Conservation (phyloP, 1,140 invertebrate genomes). For the Tribolium madens region DNA sequence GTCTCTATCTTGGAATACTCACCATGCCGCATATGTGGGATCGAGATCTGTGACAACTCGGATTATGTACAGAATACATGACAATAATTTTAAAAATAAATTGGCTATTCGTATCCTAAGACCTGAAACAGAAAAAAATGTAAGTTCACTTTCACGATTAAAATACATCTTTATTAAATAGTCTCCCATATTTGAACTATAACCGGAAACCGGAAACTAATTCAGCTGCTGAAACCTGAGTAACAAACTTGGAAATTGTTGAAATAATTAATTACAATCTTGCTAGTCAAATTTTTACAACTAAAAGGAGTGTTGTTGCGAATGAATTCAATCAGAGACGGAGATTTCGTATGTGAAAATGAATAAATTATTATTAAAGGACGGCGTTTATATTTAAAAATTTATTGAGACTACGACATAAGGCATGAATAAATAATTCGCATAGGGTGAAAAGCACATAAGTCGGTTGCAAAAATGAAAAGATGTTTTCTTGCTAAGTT, state of each 20-base stretch:
- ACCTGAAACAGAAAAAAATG: slow-evolving; percentile 75
- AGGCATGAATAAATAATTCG: background rate
- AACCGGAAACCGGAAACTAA: slow-evolving; percentile 5
- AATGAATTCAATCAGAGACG: background rate
- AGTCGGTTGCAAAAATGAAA: background rate
- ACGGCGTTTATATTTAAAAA: background rate
- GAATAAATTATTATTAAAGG: slow-evolving; percentile 6
- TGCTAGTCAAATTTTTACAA: background rate
- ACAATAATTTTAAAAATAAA: slow-evolving; percentile 94
- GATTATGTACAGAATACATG: slow-evolving; percentile 95
- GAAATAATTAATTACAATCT: slow-evolving; percentile 20
- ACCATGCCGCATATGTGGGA: slow-evolving; percentile 89
- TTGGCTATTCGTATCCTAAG: slow-evolving; percentile 97
- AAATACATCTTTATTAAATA: background rate
- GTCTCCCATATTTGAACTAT: background rate
- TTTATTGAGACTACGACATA: background rate
- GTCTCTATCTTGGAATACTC: slow-evolving; percentile 66
- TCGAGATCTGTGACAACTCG: slow-evolving; percentile 90
- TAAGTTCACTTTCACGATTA: background rate
- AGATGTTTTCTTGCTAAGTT: background rate
- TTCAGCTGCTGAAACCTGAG: slow-evolving; percentile 9
- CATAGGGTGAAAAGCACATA: background rate
- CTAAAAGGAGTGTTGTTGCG: background rate
- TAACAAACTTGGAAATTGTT: slow-evolving; percentile 25
- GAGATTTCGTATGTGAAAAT: background rate